Evolutionary conservation across 1,140 invertebrate species (phyloP), one percentile per base, ranked within the genome.

Genomic region (Caenorhabditis tropicalis): DNA sequence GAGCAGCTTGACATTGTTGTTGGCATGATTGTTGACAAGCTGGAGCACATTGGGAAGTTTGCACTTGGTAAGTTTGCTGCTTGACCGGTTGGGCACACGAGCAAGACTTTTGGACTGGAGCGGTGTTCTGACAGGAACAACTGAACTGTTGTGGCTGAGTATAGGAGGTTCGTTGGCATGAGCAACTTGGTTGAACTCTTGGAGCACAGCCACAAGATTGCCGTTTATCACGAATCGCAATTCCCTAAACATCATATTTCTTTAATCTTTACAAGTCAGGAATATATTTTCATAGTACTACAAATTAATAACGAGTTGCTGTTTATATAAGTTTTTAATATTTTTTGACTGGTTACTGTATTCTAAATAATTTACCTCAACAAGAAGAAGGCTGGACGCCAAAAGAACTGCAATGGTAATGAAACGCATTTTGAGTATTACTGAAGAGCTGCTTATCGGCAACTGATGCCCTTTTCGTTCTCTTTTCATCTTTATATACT

Each of bases 41-140:
- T 65, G 83, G 70, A n/a, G 33, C n/a, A n/a, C 84, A 85, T 49
- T 85, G 84, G 29, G 56, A 82, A 51, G 80, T 79, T 53, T 85
- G 80, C 10, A 56, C 33, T 29, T 80, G 83, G 65, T 74, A 74
- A 29, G 65, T 43, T 74, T 74, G 19, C 33, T 74, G 65, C 24
- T 74, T 16, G 3, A 74, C 65, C 7, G 65, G 65, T n/a, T 74
- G 65, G 9, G 65, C 65, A 46, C 65, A 74, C 0, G 65, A 74
- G 36, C 65, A 74, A 4, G 33, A 43, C 24, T 74, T 74, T n/a
- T 74, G 65, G n/a, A 74, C 36, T 74, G 65, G 65, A 74, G 65
- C 36, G 15, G 21, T 74, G 65, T 74, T 74, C 65, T 74, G 65
- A 74, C 65, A 74, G 65, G 65, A 74, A 46, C 65, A 74, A 24